Conservation (phyloP, 1,140 invertebrate genomes). For the Parasteatoda tepidariorum region DNA sequence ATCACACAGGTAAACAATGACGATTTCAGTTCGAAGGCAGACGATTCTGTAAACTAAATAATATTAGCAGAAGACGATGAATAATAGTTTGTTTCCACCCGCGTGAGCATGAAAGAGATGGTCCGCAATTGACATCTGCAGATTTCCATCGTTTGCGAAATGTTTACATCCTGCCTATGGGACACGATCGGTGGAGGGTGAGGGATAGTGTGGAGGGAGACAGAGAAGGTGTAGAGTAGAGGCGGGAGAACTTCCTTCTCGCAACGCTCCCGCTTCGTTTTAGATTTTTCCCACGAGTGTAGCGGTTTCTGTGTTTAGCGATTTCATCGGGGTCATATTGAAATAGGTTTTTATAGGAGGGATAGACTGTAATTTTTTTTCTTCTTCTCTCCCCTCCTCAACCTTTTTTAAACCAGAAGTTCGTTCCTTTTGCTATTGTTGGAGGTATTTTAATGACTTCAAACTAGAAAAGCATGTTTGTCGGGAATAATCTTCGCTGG, state of each 20-base stretch:
- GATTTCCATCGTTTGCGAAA: conserved; percentile 48
- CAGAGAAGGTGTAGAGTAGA: neutral
- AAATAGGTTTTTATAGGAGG: conserved; percentile 22
- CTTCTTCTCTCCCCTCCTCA: neutral
- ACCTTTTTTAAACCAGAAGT: no score
- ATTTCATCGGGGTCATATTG: conserved; percentile 27
- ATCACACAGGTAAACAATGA: neutral
- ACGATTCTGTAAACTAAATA: no score
- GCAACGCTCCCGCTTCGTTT: conserved; percentile 12
- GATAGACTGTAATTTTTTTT: conserved; percentile 11
- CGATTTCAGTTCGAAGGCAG: no score
- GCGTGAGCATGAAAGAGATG: no score
- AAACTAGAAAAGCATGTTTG: no score
- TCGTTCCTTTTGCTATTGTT: no score
- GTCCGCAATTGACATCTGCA: conserved; percentile 25
- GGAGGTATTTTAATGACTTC: no score
- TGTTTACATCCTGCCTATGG: conserved; percentile 59
- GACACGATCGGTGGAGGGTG: conserved; percentile 4
- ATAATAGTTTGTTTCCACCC: no score
- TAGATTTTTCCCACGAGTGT: conserved; percentile 57
- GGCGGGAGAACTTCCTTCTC: conserved; percentile 46
- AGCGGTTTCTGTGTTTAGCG: conserved; percentile 53
- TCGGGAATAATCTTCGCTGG: no score
- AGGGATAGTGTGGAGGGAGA: neutral
- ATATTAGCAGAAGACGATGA: no score